These are phyloP conservation scores for Drosophila formosana DNA, from an alignment of 2,888 invertebrate species.

Conservation along the genomic window DNA sequence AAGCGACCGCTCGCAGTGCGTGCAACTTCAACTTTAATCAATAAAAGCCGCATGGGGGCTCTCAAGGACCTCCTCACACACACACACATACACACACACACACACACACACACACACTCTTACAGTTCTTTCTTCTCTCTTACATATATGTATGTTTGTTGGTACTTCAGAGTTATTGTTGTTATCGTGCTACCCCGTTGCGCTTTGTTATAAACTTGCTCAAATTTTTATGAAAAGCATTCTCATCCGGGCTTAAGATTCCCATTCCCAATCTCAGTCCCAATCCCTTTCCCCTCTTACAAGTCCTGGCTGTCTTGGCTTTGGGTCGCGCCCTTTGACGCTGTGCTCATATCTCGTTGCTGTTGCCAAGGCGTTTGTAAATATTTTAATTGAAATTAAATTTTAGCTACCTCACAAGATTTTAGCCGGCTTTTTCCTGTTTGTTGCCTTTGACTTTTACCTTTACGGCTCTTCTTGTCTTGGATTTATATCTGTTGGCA, in stretches of 20 bases:
- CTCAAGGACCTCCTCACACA: slow-evolving; percentile 12
- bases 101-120: slow-evolving; percentile 6
- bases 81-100: slow-evolving; percentile 16
- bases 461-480: slow-evolving; percentile 25
- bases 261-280: neutral
- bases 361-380: slow-evolving; percentile 55
- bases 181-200: slow-evolving; percentile 65
- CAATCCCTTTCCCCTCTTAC: slow-evolving; percentile 4
- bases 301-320: slow-evolving; percentile 1
- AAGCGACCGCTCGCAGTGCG: slow-evolving; percentile 61
- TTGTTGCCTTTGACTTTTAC: slow-evolving; percentile 26
- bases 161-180: slow-evolving; percentile 59
- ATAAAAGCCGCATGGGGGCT: slow-evolving; percentile 74
- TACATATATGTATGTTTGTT: slow-evolving; percentile 5
- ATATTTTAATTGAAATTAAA: slow-evolving; percentile 80
- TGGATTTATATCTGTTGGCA: slow-evolving; percentile 33
- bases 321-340: slow-evolving; percentile 59
- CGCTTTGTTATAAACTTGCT: slow-evolving; percentile 64
- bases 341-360: slow-evolving; percentile 54
- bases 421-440: slow-evolving; percentile 25
- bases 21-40: slow-evolving; percentile 79
- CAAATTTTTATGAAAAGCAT: slow-evolving; percentile 62
- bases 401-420: slow-evolving; percentile 51
- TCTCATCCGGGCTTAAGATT: slow-evolving; percentile 45
- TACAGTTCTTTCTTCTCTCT: slow-evolving; percentile 4